A percentile compares a stretch with the other conserved stretches of the same genome.
These are phyloP conservation scores for Hippoglossus hippoglossus DNA, from an alignment of 2,797 vertebrate genomes.

Conservation along the genomic window DNA sequence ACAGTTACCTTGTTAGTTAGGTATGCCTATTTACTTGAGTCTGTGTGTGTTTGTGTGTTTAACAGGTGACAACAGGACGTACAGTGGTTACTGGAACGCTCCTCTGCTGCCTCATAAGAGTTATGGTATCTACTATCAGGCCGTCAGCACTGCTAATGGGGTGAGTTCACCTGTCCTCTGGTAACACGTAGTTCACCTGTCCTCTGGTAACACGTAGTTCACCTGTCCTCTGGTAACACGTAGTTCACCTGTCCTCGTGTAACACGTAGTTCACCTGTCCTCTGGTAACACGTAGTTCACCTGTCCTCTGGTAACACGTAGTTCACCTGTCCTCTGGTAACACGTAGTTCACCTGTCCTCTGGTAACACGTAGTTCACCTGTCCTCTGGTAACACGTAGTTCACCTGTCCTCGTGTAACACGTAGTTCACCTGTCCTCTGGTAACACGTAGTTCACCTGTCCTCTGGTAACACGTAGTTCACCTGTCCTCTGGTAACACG, in stretches of 20 bases:
- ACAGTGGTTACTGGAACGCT: slow-evolving; percentile 73
- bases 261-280: not conserved
- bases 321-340: too few species aligned
- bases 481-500: too few species aligned
- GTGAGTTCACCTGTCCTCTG: slow-evolving; percentile 79
- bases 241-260: not conserved
- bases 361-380: too few species aligned
- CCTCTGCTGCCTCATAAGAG: slow-evolving; percentile 92
- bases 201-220: not conserved
- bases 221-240: not conserved
- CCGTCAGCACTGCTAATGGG: slow-evolving; percentile 92
- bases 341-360: too few species aligned
- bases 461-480: too few species aligned
- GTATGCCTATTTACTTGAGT: slow-evolving; percentile 3
- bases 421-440: too few species aligned
- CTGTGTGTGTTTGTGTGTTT: not conserved
- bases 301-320: too few species aligned
- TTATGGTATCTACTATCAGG: slow-evolving; percentile 96
- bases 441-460: too few species aligned
- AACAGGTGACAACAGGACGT: slow-evolving; percentile 75
- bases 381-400: too few species aligned
- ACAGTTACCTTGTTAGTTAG: too few species aligned
- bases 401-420: too few species aligned
- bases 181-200: not conserved
- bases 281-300: too few species aligned